These are phyloP conservation scores for Acanthaster planci DNA, from an alignment of 35 echinoderm and acorn worm species.

Conservation along the genomic window DNA sequence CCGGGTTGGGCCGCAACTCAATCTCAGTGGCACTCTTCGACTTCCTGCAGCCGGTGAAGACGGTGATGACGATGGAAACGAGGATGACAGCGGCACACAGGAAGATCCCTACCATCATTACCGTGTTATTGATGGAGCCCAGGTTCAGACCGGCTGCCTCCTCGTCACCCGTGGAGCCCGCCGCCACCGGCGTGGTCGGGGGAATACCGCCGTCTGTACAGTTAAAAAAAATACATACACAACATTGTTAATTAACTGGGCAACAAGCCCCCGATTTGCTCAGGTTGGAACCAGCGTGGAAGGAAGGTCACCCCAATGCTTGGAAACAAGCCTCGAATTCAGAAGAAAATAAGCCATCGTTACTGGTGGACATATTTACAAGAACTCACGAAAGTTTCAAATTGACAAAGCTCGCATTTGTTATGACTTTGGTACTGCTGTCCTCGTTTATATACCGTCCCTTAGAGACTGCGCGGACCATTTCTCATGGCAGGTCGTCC, in stretches of 20 bases:
- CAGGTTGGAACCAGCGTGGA: too few species aligned
- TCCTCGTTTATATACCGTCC: too few species aligned
- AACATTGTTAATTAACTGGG: background rate
- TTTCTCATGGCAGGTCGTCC: too few species aligned
- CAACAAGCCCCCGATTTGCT: too few species aligned
- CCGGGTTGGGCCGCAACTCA: background rate
- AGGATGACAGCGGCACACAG: slow-evolving; percentile 55
- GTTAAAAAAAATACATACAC: background rate
- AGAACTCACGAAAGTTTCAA: too few species aligned
- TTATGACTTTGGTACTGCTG: too few species aligned
- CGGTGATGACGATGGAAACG: slow-evolving; percentile 59
- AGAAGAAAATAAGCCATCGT: too few species aligned
- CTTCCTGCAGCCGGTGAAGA: slow-evolving; percentile 68
- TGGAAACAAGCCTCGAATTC: too few species aligned
- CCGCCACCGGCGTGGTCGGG: slow-evolving; percentile 30
- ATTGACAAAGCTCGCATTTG: too few species aligned
- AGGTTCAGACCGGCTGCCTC: slow-evolving; percentile 11
- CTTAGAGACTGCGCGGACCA: too few species aligned
- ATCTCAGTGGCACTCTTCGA: background rate
- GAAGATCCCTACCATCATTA: slow-evolving; percentile 63
- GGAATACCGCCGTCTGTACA: slow-evolving; percentile 23
- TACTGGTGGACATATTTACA: too few species aligned
- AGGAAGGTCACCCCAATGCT: too few species aligned
- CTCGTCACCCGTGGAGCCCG: slow-evolving; percentile 23
- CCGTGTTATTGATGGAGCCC: slow-evolving; percentile 50